Evolutionary conservation across 2,113 vertebrate species (phyloP), one percentile per base, ranked within the genome.

Genomic region (Otolemur garnettii): DNA sequence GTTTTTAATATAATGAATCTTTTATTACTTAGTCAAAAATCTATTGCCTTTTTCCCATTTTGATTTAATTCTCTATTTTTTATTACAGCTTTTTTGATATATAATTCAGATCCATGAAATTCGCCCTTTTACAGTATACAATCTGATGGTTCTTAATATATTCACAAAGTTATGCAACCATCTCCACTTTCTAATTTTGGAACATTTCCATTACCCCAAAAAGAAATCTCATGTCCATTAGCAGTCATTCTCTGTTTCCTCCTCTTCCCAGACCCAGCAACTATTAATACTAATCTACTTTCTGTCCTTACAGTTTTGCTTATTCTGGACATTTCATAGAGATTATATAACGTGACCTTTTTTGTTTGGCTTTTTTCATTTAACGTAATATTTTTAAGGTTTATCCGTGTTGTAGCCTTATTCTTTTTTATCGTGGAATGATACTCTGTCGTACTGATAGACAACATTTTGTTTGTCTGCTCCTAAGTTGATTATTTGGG

Each of bases 1-100:
- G n/a, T 57, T 91, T 93, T 84, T 93, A 84, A 81, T 79, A 12
- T 79, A 80, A 69, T 10, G 91, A 24, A 4, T 87, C 38, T 92
- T 90, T 88, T 55, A 68, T 17, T 81, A 85, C 21, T 85, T 35
- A 59, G 28, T 53, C 66, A 28, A 60, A 85, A 60, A 85, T 81
- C 38, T 85, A 35, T 79, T 95, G 55, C 69, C 11, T 45, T 85
- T 87, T 77, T 64, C 26, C 22, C 42, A 55, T 33, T 93, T 93
- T 75, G 19, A 57, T 60, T 79, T 91, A 7, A 64, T 57, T 72
- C 24, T 71, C 62, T 86, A 18, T 30, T 79, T 45, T 95, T 78
- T 35, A 81, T 15, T 62, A 72, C 9, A 74, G 64, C 75, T 81
- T 92, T 89, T 18, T 45, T 68, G 35, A 81, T 26, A 42, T 92